Conservation (phyloP, 2,113 vertebrate genomes). For the Ciconia boyciana region DNA sequence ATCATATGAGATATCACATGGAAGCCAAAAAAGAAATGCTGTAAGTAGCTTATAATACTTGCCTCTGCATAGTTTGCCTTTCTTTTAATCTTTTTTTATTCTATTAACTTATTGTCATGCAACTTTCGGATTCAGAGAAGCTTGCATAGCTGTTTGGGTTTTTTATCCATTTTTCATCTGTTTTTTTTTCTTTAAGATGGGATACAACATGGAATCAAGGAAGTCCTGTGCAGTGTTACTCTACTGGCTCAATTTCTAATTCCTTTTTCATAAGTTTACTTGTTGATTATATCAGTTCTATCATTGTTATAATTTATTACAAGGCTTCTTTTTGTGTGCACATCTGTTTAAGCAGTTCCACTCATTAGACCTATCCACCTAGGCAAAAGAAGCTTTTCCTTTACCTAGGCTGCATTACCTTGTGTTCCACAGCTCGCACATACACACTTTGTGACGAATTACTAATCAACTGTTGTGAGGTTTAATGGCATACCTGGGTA, state of each 20-base stretch:
- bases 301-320: conserved; percentile 11
- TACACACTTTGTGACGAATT: background rate
- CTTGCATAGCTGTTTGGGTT: background rate
- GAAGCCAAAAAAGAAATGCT: background rate
- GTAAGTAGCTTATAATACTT: background rate
- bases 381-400: background rate
- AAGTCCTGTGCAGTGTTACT: background rate
- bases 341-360: conserved; percentile 17
- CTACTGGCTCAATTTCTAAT: background rate
- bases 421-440: background rate
- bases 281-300: background rate
- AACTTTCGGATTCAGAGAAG: background rate
- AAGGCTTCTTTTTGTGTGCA: background rate
- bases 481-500: background rate
- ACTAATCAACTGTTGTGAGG: background rate
- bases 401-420: background rate
- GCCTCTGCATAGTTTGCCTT: background rate
- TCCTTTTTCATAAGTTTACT: background rate
- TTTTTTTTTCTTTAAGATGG: background rate
- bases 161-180: background rate
- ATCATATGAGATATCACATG: background rate
- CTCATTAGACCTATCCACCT: background rate
- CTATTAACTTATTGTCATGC: background rate
- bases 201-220: background rate
- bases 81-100: background rate